phyloP scores from a whole-genome alignment of 2,888 invertebrate genomes.

The Alitta virens region DNA sequence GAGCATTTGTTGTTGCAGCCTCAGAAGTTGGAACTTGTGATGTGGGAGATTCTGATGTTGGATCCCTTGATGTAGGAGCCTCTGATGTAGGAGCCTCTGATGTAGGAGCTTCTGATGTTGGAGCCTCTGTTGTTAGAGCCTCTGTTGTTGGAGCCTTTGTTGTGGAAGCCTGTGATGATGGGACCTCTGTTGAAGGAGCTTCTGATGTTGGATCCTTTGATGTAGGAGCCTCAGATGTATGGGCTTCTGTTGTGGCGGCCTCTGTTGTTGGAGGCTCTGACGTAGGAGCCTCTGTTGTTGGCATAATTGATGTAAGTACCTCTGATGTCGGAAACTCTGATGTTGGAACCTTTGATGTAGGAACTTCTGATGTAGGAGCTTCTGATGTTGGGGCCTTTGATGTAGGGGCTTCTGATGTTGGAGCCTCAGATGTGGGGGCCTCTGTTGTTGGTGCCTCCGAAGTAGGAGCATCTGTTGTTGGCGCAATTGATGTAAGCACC shows the following conservation, averaged over 20 bases:
- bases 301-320: background rate
- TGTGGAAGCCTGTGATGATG: background rate
- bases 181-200: background rate
- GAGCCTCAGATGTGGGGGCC: no score
- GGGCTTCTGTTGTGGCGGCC: background rate
- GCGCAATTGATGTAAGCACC: no score
- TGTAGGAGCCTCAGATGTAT: background rate
- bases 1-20: no score
- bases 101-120: background rate
- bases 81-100: background rate
- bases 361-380: background rate
- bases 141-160: background rate
- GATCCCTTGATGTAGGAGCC: no score
- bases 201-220: background rate
- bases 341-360: no score
- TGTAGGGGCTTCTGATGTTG: background rate
- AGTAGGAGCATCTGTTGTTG: background rate
- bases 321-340: background rate
- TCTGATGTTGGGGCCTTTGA: background rate
- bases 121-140: background rate
- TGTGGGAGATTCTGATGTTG: background rate
- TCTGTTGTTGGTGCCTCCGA: background rate
- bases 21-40: no score
- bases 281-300: background rate
- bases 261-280: no score